Percentiles rank a stretch among this genome's conserved stretches.
These are phyloP conservation scores for Cryptocheilus praepositus DNA, from an alignment of 2,888 invertebrate genomes.

Conservation along the genomic window DNA sequence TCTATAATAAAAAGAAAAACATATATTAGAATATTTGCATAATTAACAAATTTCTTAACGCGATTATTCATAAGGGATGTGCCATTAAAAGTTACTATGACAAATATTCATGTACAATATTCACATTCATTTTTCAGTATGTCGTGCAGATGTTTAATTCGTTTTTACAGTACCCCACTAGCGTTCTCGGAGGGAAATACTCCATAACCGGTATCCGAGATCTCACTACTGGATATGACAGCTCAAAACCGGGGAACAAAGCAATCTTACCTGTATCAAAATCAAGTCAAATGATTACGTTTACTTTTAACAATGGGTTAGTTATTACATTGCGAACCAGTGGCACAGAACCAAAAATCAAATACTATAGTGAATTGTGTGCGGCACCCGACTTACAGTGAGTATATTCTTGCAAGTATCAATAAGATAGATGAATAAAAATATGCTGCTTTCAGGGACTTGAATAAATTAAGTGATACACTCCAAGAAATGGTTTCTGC, in stretches of 20 bases:
- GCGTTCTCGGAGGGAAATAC: slow-evolving; percentile 80
- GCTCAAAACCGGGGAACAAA: slow-evolving; percentile 81
- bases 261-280: slow-evolving; percentile 83
- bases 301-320: slow-evolving; percentile 90
- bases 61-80: too few species aligned
- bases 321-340: slow-evolving; percentile 94
- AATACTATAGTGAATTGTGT: slow-evolving; percentile 96
- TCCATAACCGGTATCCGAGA: slow-evolving; percentile 86
- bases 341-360: slow-evolving; percentile 99
- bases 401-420: slow-evolving; percentile 57
- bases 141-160: background rate
- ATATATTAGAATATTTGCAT: too few species aligned
- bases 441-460: slow-evolving; percentile 77
- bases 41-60: too few species aligned
- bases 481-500: slow-evolving; percentile 85
- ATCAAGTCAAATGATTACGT: slow-evolving; percentile 94
- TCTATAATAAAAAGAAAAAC: too few species aligned
- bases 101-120: too few species aligned
- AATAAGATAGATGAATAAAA: slow-evolving; percentile 10
- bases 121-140: background rate
- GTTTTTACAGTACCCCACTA: slow-evolving; percentile 81
- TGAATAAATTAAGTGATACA: slow-evolving; percentile 78
- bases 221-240: slow-evolving; percentile 91
- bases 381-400: slow-evolving; percentile 81
- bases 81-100: too few species aligned